Conservation (phyloP, 2,888 invertebrate species). For the Desoria tigrina region DNA sequence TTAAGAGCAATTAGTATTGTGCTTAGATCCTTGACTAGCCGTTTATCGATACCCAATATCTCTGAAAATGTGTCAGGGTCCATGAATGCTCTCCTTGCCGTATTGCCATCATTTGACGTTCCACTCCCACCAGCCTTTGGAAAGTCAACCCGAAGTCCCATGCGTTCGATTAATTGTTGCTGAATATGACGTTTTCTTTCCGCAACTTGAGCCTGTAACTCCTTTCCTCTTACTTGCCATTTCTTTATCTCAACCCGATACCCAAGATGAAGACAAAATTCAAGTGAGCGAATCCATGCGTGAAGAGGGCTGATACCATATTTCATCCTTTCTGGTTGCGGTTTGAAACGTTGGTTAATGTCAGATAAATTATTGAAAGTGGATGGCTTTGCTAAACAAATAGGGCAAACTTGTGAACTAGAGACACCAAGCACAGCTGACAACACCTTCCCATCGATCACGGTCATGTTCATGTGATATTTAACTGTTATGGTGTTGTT, state of each 20-base stretch:
- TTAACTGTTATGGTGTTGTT: not conserved
- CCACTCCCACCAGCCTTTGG: conserved; percentile 23
- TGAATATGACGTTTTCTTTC: not conserved
- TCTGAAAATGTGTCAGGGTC: conserved; percentile 13
- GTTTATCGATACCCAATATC: conserved; percentile 15
- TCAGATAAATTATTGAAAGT: not conserved
- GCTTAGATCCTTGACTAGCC: conserved; percentile 13
- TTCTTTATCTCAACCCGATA: conserved; percentile 9
- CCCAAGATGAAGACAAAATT: conserved; percentile 9
- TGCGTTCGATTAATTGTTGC: not conserved
- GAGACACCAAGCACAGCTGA: not conserved
- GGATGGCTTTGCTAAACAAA: conserved; percentile 17
- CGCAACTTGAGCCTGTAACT: not conserved
- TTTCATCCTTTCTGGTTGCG: not conserved
- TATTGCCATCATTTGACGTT: conserved; percentile 32
- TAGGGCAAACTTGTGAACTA: conserved; percentile 8
- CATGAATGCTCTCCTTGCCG: conserved; percentile 21
- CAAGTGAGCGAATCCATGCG: conserved; percentile 18
- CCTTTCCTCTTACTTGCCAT: not conserved
- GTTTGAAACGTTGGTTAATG: no score
- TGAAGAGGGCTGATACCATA: conserved; percentile 24
- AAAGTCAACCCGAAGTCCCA: conserved; percentile 18
- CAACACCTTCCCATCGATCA: conserved; percentile 24
- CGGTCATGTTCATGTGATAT: not conserved
- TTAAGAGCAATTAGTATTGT: conserved; percentile 1